A percentile compares a stretch with the other conserved stretches of the same genome.
Conservation (phyloP, 2,113 vertebrate species). For the Penelope pileata region DNA sequence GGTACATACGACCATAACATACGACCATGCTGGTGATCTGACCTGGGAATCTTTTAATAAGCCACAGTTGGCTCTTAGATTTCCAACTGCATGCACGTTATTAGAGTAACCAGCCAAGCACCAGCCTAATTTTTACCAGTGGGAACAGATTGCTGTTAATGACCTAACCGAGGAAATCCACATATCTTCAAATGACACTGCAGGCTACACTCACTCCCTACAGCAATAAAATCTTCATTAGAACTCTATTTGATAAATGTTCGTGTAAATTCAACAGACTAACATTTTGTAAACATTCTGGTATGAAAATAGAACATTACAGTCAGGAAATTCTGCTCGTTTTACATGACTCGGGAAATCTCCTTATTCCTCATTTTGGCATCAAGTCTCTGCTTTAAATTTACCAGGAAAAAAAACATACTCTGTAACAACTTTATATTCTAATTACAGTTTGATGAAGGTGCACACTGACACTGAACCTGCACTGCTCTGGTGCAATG, state of each 20-base stretch:
- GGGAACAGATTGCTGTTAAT: not conserved
- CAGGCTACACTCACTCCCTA: not conserved
- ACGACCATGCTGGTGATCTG: not conserved
- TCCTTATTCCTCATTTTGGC: not conserved
- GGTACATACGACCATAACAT: not conserved
- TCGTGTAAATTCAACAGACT: conserved; percentile 1
- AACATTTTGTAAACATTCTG: not conserved
- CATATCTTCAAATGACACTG: not conserved
- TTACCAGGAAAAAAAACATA: not conserved
- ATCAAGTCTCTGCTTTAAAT: not conserved
- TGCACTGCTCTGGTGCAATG: not conserved
- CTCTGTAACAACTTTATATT: not conserved
- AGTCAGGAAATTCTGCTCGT: not conserved
- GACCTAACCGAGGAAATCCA: not conserved
- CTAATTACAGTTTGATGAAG: not conserved
- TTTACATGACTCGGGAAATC: not conserved
- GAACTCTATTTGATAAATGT: not conserved
- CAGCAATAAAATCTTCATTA: not conserved
- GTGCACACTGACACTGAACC: not conserved
- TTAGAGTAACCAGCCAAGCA: not conserved
- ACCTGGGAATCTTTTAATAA: not conserved
- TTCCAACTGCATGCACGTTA: not conserved
- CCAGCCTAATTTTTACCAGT: not conserved
- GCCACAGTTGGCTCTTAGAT: not conserved
- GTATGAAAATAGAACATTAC: not conserved